Evolutionary conservation across 1,140 invertebrate genomes (phyloP).

Genomic region (Bombus sibiricus): DNA sequence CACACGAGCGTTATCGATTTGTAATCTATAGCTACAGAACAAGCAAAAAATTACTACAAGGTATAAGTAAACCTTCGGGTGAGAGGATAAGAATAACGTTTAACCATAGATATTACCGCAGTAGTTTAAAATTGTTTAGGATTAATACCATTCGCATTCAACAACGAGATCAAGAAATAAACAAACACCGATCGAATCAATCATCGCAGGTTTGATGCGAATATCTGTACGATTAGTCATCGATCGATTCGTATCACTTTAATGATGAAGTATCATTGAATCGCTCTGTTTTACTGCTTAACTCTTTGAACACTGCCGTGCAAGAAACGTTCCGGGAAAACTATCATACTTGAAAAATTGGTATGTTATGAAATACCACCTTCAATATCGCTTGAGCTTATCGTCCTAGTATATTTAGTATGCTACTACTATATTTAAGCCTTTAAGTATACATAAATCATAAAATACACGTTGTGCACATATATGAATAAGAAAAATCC

Average conservation of each 20-base stretch:
- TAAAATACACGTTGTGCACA: neutral
- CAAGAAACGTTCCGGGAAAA: neutral
- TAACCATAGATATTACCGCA: neutral
- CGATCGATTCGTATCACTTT: neutral
- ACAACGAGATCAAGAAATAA: neutral
- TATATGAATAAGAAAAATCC: slow-evolving; percentile 16
- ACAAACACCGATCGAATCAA: neutral
- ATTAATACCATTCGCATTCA: neutral
- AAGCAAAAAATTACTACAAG: neutral
- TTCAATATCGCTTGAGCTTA: neutral
- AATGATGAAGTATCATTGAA: neutral
- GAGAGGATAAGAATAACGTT: neutral
- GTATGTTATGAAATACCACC: neutral
- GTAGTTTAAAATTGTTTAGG: neutral
- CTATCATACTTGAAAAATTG: neutral
- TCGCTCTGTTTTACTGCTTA: neutral
- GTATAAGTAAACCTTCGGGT: neutral
- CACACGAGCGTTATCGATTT: neutral
- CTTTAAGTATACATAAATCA: neutral
- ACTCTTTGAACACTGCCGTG: neutral
- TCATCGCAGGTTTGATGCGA: neutral
- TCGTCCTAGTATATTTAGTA: neutral
- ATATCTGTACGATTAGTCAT: neutral
- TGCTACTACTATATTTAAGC: neutral
- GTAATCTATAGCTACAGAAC: neutral